phyloP scores from a whole-genome alignment of 2,113 vertebrate species.

The Psittacus erithacus region DNA sequence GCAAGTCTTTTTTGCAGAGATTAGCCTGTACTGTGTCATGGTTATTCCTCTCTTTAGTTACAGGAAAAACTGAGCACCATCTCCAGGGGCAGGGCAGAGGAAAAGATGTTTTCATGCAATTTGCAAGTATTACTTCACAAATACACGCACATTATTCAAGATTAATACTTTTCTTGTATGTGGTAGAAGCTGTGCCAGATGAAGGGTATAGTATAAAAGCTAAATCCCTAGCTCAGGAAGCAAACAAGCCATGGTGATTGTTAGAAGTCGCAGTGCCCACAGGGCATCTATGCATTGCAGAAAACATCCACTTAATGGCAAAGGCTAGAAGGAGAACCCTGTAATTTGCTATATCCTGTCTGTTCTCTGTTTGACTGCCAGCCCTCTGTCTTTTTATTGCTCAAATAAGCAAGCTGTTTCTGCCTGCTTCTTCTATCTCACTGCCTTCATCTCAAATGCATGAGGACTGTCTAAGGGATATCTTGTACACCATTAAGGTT shows the following conservation, averaged over 20 bases:
- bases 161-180: not conserved
- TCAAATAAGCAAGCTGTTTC: constrained; percentile 52
- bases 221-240: constrained; percentile 45
- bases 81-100: not conserved
- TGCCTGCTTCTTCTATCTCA: constrained; percentile 30
- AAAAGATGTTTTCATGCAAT: not conserved
- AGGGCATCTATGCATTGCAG: constrained; percentile 52
- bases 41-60: not conserved
- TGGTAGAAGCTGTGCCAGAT: not conserved
- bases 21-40: not conserved
- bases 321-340: constrained; percentile 38
- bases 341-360: constrained; percentile 63
- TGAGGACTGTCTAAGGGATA: not conserved
- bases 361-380: constrained; percentile 57
- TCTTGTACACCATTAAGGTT: constrained; percentile 4
- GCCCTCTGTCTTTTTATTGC: constrained; percentile 58
- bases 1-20: not conserved
- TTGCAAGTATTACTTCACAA: not conserved
- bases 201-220: not conserved
- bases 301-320: constrained; percentile 39
- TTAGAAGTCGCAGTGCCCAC: constrained; percentile 37
- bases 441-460: constrained; percentile 48
- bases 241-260: constrained; percentile 52
- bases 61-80: not conserved
- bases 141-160: not conserved